These are phyloP conservation scores for Heterotis niloticus DNA, from an alignment of 2,113 vertebrate species.

Conservation along the genomic window DNA sequence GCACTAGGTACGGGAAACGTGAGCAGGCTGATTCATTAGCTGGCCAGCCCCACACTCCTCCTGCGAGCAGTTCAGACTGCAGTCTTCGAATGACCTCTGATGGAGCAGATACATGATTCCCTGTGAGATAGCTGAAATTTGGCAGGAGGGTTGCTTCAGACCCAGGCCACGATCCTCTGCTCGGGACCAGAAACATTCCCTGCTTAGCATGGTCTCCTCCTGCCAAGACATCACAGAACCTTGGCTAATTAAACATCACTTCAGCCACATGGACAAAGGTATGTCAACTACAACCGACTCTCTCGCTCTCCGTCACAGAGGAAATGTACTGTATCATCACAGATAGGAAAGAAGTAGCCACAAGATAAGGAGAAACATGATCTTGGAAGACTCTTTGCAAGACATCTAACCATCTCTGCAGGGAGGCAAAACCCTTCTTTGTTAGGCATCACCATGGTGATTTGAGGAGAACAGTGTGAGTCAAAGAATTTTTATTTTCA, in stretches of 20 bases:
- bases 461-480: neutral
- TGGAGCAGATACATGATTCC: neutral
- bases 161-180: neutral
- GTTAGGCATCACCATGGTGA: conserved; percentile 13
- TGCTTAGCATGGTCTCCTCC: neutral
- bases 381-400: neutral
- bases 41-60: no score
- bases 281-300: neutral
- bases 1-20: no score
- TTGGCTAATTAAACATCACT: conserved; percentile 12
- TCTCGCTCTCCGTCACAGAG: neutral
- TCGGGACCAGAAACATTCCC: neutral
- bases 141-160: neutral
- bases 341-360: neutral
- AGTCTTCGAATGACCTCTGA: no score
- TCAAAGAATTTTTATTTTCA: conserved; percentile 37
- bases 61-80: no score
- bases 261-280: neutral
- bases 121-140: neutral
- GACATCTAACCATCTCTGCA: neutral
- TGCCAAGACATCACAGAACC: neutral
- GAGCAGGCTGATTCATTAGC: no score
- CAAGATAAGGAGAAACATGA: no score
- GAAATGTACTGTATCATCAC: neutral
- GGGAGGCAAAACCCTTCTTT: neutral